Evolutionary conservation across 2,113 vertebrate genomes (phyloP), one percentile per base, ranked within the genome.

Genomic region (Centropristis striata): DNA sequence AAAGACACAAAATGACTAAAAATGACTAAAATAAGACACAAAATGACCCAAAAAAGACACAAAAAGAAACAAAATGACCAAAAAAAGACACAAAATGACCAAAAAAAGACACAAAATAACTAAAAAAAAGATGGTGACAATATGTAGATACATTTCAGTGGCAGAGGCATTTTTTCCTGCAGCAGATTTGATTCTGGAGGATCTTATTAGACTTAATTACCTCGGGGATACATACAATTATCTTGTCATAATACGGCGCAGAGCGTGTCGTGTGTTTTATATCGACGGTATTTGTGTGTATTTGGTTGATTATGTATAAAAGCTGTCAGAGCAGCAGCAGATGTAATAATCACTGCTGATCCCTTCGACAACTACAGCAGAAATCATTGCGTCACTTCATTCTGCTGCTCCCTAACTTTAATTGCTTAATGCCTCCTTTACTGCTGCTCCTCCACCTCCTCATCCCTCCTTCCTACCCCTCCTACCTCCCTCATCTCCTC

Each of bases 351-450:
- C 95, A 96, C 93, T 95, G 86, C 88, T 92, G 95, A 96, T 93
- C 94, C 95, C 95, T 75, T 90, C 94, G 94, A 95, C 96, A 98
- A 97, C 96, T 96, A 96, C 93, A 89, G 93, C 91, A 86, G 95
- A 96, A 95, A 94, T 93, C 88, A 93, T 90, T 87, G 78, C 92
- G 81, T 93, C 91, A 92, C 90, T 92, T 95, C 93, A 95, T 96
- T 95, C 92, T 88, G 84, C 81, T 91, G 92, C 94, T 94, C 90
- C 90, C 76, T 54, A 94, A 93, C 93, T 96, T 96, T 96, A 97
- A 97, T 96, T 97, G 96, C 96, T 96, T 94, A 95, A 96, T 95
- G 95, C 94, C 96, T 95, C 94, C 94, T 94, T 96, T 95, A 93
- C 93, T 93, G 88, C 88, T 84, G 77, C 89, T 90, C 60, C 68